A percentile compares a stretch with the other conserved stretches of the same genome.
Conservation (phyloP, 2,113 vertebrate species). For the Cisticola juncidis region DNA sequence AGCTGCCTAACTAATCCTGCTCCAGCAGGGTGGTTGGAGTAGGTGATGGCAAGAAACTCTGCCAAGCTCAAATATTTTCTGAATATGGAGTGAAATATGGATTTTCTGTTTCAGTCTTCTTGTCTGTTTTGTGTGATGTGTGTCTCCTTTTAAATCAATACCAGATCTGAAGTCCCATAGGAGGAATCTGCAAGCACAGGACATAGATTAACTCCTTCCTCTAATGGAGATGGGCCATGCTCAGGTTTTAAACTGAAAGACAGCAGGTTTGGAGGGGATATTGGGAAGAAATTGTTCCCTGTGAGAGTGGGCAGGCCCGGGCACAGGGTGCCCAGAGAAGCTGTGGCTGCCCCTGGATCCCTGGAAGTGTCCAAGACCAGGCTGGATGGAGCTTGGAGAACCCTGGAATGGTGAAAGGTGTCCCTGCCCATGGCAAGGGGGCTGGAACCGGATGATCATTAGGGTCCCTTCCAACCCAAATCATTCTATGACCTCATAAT, state of each 20-base stretch:
- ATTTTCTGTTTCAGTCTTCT: background rate
- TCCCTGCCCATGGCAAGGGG: background rate
- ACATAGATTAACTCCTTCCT: background rate
- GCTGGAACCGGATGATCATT: accelerated
- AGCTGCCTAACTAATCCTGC: background rate
- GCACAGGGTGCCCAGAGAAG: background rate
- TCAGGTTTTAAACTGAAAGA: background rate
- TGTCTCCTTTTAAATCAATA: background rate
- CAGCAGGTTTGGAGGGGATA: accelerated
- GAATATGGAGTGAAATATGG: background rate
- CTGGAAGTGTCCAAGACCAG: background rate
- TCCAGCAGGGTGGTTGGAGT: background rate
- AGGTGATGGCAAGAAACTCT: background rate
- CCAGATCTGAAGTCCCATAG: background rate
- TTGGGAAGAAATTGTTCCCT: background rate
- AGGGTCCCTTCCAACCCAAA: background rate
- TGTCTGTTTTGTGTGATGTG: background rate
- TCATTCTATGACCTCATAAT: background rate
- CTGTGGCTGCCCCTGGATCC: background rate
- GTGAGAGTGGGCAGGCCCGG: accelerated
- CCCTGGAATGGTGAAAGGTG: accelerated
- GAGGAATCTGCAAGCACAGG: background rate
- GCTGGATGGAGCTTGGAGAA: accelerated
- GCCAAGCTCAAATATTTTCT: background rate
- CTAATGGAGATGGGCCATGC: background rate